Evolutionary conservation across 2,797 vertebrate species (phyloP).

Genomic region (Leptoclinus maculatus): DNA sequence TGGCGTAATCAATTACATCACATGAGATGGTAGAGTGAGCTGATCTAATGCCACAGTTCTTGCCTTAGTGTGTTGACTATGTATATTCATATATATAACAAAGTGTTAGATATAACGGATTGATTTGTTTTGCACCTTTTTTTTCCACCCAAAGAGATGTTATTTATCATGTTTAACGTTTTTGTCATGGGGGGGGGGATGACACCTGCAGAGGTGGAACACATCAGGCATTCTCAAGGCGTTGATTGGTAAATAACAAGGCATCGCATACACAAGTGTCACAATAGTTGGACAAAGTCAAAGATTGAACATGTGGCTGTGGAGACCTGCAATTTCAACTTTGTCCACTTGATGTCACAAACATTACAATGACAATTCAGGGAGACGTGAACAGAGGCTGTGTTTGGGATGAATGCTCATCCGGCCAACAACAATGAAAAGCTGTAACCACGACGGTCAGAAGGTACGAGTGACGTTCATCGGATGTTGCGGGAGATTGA

Average conservation of each 20-base stretch:
- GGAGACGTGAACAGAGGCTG: slow-evolving; percentile 8
- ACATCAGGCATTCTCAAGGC: not conserved
- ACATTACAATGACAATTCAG: slow-evolving; percentile 74
- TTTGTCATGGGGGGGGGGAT: not conserved
- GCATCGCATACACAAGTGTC: not conserved
- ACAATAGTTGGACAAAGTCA: not conserved
- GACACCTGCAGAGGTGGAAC: not conserved
- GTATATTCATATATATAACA: not conserved
- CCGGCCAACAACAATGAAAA: slow-evolving; percentile 21
- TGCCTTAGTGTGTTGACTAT: not conserved
- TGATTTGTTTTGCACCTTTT: not conserved
- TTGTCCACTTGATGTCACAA: slow-evolving; percentile 87
- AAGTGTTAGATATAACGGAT: too few species aligned
- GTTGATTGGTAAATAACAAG: slow-evolving; percentile 30
- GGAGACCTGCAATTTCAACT: slow-evolving; percentile 75
- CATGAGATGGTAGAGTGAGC: not conserved
- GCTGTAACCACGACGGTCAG: slow-evolving; percentile 6
- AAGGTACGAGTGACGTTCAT: slow-evolving; percentile 53
- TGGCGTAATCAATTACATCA: slow-evolving; percentile 10
- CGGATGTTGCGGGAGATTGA: slow-evolving; percentile 53
- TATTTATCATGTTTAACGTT: not conserved
- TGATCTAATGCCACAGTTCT: not conserved
- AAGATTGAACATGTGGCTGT: not conserved
- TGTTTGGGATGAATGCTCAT: slow-evolving; percentile 12
- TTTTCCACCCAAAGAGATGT: not conserved